These are phyloP conservation scores for Nectonema munidae DNA, from an alignment of 2,888 invertebrate species.

Conservation along the genomic window DNA sequence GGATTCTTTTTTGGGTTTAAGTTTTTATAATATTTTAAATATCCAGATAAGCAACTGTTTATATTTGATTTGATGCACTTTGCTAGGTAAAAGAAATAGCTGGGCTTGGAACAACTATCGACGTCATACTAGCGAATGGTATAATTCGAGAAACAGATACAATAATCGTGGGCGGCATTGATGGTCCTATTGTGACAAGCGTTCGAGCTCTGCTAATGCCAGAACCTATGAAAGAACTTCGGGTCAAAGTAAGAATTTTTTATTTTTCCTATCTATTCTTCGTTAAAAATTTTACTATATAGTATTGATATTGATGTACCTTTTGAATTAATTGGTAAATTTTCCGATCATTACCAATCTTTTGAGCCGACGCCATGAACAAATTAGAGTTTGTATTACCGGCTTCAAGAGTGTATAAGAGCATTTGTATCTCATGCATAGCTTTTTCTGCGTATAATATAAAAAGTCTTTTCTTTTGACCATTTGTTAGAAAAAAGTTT, in stretches of 20 bases:
- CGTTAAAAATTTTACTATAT: background rate
- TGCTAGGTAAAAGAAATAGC: slow-evolving; percentile 55
- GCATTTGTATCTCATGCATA: too few relatives aligned
- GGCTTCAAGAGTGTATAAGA: too few relatives aligned
- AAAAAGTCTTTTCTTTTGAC: too few relatives aligned
- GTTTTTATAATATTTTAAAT: slow-evolving; percentile 20
- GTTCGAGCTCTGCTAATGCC: slow-evolving; percentile 85
- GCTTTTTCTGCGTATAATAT: background rate
- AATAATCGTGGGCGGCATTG: slow-evolving; percentile 72
- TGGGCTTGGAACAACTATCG: slow-evolving; percentile 85
- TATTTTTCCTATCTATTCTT: background rate
- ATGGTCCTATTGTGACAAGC: slow-evolving; percentile 86
- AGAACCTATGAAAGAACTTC: slow-evolving; percentile 71
- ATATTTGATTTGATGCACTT: background rate
- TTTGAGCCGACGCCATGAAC: background rate
- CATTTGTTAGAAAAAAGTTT: too few relatives aligned
- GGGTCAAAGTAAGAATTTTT: slow-evolving; percentile 42
- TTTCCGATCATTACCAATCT: background rate
- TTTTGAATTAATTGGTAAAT: background rate
- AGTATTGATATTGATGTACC: background rate
- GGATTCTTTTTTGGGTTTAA: too few relatives aligned
- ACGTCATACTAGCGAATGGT: slow-evolving; percentile 88
- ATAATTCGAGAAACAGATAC: slow-evolving; percentile 65
- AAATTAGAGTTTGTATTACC: too few relatives aligned
- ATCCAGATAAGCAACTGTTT: slow-evolving; percentile 22